Evolutionary conservation across 2,797 vertebrate species (phyloP), one percentile per base, ranked within the genome.

Genomic region (Myotis myotis): DNA sequence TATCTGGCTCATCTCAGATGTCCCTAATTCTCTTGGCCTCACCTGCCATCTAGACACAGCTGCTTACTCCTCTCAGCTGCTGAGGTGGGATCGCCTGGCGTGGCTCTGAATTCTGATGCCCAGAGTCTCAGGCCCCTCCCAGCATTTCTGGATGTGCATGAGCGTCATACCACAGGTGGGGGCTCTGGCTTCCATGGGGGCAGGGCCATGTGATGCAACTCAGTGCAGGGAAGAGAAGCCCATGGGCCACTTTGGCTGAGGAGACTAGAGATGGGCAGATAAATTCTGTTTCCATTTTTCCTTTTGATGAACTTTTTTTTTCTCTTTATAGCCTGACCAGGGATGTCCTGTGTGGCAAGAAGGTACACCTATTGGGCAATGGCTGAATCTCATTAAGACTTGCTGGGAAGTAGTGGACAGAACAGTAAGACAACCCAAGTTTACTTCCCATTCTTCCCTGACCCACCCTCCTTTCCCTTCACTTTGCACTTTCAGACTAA

Each of bases 271-370:
- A 51, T 36, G 19, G 15, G 19, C 49, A 72, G 62, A 28, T 72
- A 57, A 57, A 80, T 89, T 30, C 15, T 23, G 51, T 62, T 38
- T 89, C 17, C 7, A 68, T 71, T 90, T 64, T 89, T 49, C 20
- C 38, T 57, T 76, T 80, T 33, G 80, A 28, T 87, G 57, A 25
- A n/a, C 8, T 66, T 60, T 55, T 28, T 55, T 28, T 41, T 8
- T 0, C n/a, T 87, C 71, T 74, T 4, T 57, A 30, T 8, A 11
- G 36, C 25, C 20, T 94, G 74, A 55, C 51, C 33, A 66, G 71
- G 62, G 64, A 84, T 47, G 55, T 38, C 33, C 0, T 49, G 22
- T 38, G 57, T 38, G 71, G 51, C 53, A 36, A 79, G 71, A 19
- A 79, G 10, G 17, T 28, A 19, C 1, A 64, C 16, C 15, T 0